phyloP scores from a whole-genome alignment of 2,797 vertebrate species.

The Trematomus bernacchii region DNA sequence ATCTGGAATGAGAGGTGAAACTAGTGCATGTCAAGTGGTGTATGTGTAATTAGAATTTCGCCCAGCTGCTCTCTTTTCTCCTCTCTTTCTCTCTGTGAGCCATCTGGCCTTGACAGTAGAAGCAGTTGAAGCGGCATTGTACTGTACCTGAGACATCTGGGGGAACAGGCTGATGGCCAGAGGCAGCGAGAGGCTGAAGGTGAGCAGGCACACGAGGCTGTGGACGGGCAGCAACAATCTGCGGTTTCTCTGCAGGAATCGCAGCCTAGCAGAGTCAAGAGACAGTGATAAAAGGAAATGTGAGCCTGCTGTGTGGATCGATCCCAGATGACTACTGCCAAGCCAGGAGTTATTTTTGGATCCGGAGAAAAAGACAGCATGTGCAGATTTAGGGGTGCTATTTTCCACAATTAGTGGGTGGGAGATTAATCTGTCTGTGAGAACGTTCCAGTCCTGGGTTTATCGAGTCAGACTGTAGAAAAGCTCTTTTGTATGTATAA shows the following conservation, averaged over 20 bases:
- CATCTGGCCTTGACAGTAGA: slow-evolving; percentile 54
- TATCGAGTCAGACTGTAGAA: slow-evolving; percentile 33
- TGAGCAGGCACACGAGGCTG: slow-evolving; percentile 94
- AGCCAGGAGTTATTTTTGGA: slow-evolving; percentile 60
- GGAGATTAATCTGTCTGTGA: slow-evolving; percentile 33
- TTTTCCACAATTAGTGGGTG: slow-evolving; percentile 45
- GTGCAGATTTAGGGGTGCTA: slow-evolving; percentile 41
- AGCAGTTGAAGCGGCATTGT: slow-evolving; percentile 9
- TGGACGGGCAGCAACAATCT: slow-evolving; percentile 94
- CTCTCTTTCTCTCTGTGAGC: slow-evolving; percentile 37
- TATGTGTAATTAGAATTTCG: slow-evolving; percentile 63
- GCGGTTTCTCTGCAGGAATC: slow-evolving; percentile 90
- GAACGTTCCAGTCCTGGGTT: slow-evolving; percentile 22
- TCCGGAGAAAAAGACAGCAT: slow-evolving; percentile 29
- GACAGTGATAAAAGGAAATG: slow-evolving; percentile 35
- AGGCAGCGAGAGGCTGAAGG: slow-evolving; percentile 96
- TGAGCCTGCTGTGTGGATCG: slow-evolving; percentile 39
- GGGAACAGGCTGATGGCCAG: slow-evolving; percentile 99
- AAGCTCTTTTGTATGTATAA: not conserved
- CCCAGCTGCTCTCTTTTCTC: slow-evolving; percentile 62
- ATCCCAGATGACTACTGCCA: slow-evolving; percentile 45
- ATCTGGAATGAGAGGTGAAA: slow-evolving; percentile 32
- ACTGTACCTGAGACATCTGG: slow-evolving; percentile 96
- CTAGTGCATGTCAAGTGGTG: slow-evolving; percentile 53
- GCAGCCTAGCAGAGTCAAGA: slow-evolving; percentile 82